Evolutionary conservation across 2,113 vertebrate species (phyloP), one percentile per base, ranked within the genome.

Genomic region (Cheilinus undulatus): DNA sequence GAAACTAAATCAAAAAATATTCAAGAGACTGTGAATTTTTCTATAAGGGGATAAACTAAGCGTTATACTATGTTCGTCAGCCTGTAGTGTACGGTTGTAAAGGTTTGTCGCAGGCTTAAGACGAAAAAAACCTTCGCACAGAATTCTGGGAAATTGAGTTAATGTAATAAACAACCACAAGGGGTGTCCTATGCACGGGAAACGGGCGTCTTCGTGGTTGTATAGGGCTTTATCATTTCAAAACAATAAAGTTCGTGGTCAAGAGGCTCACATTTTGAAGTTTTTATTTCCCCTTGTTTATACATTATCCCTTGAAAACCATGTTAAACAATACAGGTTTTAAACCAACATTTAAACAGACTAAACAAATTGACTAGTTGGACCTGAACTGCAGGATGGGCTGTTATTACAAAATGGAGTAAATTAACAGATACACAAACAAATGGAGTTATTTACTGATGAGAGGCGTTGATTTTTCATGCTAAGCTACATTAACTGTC

Each of bases 341-440:
- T 74, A 89, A 93, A 93, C 85, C 78, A 88, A 92, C 89, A 87
- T 91, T 93, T 83, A 92, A 93, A 91, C 84, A 89, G 86, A 92
- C 86, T 86, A 90, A 91, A 92, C 91, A 86, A 90, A 93, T 84
- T 71, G 83, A 87, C 89, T 88, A 88, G 62, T 84, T 84, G 66
- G 79, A 86, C 70, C 76, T 87, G 48, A 84, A 88, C 85, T 86
- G 87, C 74, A 88, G 76, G 69, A 83, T 78, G 76, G 64, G 79
- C 68, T 63, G 81, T 80, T 67, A 82, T 82, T 82, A 73, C 54
- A 90, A 89, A 92, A 91, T 86, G 77, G 84, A 53, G 73, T 76
- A 84, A 92, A 91, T 78, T 58, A 91, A 91, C 84, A 80, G 61
- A 87, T 83, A 88, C 84, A 85, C 82, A 75, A 92, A 90, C 80